phyloP scores from a whole-genome alignment of 2,797 vertebrate species.

The Sebastes minor region DNA sequence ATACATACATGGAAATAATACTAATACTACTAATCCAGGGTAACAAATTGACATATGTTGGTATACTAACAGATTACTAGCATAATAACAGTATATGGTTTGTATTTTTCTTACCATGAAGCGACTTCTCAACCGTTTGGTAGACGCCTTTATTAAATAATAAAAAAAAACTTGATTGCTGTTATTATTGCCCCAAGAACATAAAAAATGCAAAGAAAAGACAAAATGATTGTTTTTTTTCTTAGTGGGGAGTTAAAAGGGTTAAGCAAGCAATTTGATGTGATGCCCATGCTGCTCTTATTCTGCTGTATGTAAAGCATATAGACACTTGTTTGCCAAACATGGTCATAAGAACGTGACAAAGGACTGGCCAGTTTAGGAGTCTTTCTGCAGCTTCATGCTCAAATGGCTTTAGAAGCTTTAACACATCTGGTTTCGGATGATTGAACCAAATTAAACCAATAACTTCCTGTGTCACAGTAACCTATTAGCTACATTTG shows the following conservation, averaged over 20 bases:
- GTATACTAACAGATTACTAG: no score
- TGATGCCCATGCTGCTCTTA: not conserved
- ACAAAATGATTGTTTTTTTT: rapidly evolving
- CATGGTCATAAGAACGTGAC: not conserved
- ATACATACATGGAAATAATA: no score
- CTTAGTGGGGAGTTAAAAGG: no score
- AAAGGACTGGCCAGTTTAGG: not conserved
- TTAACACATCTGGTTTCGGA: not conserved
- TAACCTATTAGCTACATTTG: not conserved
- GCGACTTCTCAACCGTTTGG: no score
- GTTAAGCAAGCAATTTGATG: not conserved
- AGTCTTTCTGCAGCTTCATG: not conserved
- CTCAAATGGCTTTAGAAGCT: not conserved
- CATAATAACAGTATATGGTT: no score
- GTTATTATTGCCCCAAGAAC: no score
- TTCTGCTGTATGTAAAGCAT: not conserved
- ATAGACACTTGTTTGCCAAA: not conserved
- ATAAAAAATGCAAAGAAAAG: no score
- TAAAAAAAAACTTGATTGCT: no score
- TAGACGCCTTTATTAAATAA: no score
- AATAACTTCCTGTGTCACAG: not conserved
- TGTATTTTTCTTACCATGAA: no score
- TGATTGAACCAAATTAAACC: not conserved
- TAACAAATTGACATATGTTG: no score
- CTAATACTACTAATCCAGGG: no score